A percentile compares a stretch with the other conserved stretches of the same genome.
Evolutionary conservation across 2,888 invertebrate genomes (phyloP).

Genomic region (Coelopa pilipes): DNA sequence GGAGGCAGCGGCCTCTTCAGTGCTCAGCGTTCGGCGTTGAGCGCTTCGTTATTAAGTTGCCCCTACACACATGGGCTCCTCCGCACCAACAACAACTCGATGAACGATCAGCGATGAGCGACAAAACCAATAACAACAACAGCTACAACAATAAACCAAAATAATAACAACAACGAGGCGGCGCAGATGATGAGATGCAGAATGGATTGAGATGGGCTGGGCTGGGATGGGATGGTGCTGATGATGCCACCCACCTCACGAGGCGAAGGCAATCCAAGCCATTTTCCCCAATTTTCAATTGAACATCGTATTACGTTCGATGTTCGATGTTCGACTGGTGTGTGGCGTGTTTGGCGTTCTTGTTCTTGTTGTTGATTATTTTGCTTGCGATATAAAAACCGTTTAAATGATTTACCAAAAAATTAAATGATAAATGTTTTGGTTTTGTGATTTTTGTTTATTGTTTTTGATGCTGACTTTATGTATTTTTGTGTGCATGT

Average conservation of each 20-base stretch:
- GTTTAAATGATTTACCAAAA: slow-evolving; percentile 45
- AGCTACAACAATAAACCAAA: too few relatives aligned
- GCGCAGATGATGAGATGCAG: too few relatives aligned
- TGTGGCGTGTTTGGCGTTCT: slow-evolving; percentile 35
- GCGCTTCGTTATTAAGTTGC: too few relatives aligned
- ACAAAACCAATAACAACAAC: too few relatives aligned
- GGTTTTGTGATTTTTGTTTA: slow-evolving; percentile 35
- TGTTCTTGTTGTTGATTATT: neutral
- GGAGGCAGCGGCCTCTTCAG: too few relatives aligned
- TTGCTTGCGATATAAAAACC: slow-evolving; percentile 44
- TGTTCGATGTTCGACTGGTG: slow-evolving; percentile 7
- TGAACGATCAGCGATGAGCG: too few relatives aligned
- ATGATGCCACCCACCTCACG: slow-evolving; percentile 28
- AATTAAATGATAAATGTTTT: slow-evolving; percentile 42
- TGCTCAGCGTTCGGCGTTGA: too few relatives aligned
- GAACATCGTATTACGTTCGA: slow-evolving; percentile 1
- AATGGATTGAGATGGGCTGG: too few relatives aligned
- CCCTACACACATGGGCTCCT: too few relatives aligned
- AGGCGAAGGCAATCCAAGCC: slow-evolving; percentile 9
- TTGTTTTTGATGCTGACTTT: slow-evolving; percentile 17
- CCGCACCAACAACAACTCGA: too few relatives aligned
- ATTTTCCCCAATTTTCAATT: slow-evolving; percentile 23
- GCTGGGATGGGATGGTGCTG: too few relatives aligned
- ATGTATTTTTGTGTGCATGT: neutral
- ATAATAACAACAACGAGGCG: too few relatives aligned